These are phyloP conservation scores for Microctonus hyperodae DNA, from an alignment of 2,888 invertebrate species.

Conservation along the genomic window DNA sequence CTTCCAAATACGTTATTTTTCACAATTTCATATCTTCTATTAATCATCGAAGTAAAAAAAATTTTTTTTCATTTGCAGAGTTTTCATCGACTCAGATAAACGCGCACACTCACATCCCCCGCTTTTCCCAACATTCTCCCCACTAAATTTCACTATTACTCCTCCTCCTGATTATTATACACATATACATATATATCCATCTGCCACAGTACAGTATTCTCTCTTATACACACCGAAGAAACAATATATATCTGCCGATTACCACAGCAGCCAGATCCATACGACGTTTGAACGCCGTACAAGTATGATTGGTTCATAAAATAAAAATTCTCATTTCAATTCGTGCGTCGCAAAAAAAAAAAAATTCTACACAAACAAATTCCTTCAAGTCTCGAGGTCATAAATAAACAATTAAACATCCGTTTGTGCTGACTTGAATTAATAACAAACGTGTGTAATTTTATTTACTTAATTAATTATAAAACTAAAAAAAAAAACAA, in stretches of 20 bases:
- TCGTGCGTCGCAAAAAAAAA: not conserved
- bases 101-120: constrained; percentile 21
- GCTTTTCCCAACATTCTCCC: not conserved
- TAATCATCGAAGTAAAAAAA: not conserved
- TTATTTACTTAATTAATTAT: not conserved
- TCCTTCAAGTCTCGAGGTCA: too few species aligned
- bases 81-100: constrained; percentile 18
- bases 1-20: not conserved
- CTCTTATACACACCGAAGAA: not conserved
- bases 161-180: not conserved
- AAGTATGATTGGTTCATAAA: constrained; percentile 1
- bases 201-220: not conserved
- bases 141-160: not conserved
- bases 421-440: too few species aligned
- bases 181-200: not conserved
- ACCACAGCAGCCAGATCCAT: constrained; percentile 32
- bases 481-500: too few species aligned
- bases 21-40: not conserved
- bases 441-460: not conserved
- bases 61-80: too few species aligned
- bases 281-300: constrained; percentile 19
- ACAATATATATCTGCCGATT: constrained; percentile 32
- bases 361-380: too few species aligned
- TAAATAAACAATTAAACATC: too few species aligned
- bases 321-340: not conserved